These are phyloP conservation scores for Drosophila elegans DNA, from an alignment of 1,140 invertebrate species.

Conservation along the genomic window DNA sequence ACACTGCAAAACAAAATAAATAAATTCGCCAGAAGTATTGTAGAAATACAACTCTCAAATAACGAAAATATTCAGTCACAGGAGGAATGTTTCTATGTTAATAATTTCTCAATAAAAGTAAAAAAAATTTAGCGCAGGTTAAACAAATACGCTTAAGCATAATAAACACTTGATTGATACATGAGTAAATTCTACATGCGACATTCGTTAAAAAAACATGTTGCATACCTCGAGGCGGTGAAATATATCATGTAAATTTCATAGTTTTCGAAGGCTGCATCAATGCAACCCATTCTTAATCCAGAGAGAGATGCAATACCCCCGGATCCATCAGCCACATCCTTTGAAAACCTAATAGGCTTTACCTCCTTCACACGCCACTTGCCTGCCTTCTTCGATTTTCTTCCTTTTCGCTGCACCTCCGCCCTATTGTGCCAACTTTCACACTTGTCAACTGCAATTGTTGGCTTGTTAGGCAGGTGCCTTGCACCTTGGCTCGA, in stretches of 20 bases:
- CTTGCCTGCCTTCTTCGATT: conserved; percentile 1
- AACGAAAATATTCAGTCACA: too few species aligned
- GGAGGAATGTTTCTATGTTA: too few species aligned
- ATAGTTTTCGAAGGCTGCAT: not conserved
- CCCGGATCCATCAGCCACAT: not conserved
- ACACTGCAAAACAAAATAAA: too few species aligned
- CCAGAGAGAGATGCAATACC: conserved; percentile 11
- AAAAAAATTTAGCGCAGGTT: too few species aligned
- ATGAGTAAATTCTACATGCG: not conserved
- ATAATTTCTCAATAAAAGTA: too few species aligned
- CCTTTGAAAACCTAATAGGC: conserved; percentile 29
- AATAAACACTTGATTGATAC: not conserved
- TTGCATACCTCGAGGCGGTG: not conserved
- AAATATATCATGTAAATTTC: not conserved
- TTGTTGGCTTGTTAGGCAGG: conserved; percentile 43
- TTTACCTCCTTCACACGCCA: conserved; percentile 3
- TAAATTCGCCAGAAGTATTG: too few species aligned
- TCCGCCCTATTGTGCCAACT: conserved; percentile 8
- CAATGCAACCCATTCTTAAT: conserved; percentile 9
- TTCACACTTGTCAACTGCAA: conserved; percentile 54
- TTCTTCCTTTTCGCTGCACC: not conserved
- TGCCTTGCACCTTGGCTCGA: conserved; percentile 9
- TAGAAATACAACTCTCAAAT: too few species aligned
- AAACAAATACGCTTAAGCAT: not conserved
- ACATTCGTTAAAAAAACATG: not conserved